These are phyloP conservation scores for Callimico goeldii DNA, from an alignment of 2,797 vertebrate species.

Conservation along the genomic window DNA sequence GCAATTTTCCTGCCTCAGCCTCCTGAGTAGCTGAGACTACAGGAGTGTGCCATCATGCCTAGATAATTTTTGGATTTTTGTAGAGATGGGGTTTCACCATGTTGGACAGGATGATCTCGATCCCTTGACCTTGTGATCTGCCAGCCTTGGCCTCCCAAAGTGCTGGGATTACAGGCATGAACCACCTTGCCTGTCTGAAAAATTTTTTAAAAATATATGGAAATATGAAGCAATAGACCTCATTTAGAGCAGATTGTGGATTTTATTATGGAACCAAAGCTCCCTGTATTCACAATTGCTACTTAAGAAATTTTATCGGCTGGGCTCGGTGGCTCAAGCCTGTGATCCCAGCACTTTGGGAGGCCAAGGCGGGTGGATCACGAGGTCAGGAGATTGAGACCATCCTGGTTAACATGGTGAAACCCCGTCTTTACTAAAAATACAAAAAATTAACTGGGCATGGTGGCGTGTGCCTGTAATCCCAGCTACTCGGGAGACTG, in stretches of 20 bases:
- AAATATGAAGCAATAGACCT: not conserved
- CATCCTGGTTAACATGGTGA: too few relatives aligned
- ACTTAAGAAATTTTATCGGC: constrained; percentile 9
- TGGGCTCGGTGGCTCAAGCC: too few relatives aligned
- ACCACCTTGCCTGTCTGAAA: not conserved
- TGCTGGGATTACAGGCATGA: not conserved
- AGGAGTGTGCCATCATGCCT: not conserved
- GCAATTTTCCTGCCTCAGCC: not conserved
- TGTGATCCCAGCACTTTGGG: too few relatives aligned
- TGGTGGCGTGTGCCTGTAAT: too few relatives aligned
- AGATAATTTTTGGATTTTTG: not conserved
- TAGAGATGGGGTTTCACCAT: not conserved
- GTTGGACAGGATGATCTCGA: not conserved
- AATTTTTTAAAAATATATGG: not conserved
- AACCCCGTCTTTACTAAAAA: too few relatives aligned
- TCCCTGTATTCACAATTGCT: not conserved
- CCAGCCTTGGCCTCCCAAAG: not conserved
- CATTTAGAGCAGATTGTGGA: not conserved
- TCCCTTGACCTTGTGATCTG: not conserved
- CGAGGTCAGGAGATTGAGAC: too few relatives aligned
- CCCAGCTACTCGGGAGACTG: too few relatives aligned
- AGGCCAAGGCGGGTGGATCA: too few relatives aligned
- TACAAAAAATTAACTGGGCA: too few relatives aligned
- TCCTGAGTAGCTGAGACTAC: not conserved
- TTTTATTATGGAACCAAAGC: not conserved